Conservation (phyloP, 30 jellyfish, hydroid and myxozoan genomes). For the Pseudorhiza aurosa region DNA sequence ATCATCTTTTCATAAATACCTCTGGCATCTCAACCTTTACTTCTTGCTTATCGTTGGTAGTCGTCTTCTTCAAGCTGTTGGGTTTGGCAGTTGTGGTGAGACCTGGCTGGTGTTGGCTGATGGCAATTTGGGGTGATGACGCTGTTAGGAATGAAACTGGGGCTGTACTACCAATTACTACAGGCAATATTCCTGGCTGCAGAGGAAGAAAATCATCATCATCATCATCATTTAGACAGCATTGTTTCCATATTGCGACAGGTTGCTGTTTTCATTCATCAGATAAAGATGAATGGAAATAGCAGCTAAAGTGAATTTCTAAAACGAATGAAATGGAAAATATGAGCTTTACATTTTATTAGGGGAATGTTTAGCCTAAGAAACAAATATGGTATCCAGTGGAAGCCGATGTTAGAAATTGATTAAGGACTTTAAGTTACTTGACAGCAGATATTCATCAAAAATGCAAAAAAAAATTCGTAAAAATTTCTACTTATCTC, state of each 20-base stretch:
- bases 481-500: too few relatives aligned
- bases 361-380: too few relatives aligned
- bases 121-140: neutral
- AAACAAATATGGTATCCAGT: too few relatives aligned
- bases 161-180: slow-evolving; percentile 30
- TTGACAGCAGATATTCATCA: too few relatives aligned
- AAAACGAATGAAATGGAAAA: too few relatives aligned
- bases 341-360: too few relatives aligned
- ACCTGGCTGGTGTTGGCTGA: slow-evolving; percentile 3
- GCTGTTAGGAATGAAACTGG: slow-evolving; percentile 35
- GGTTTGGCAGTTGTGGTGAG: neutral
- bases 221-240: neutral
- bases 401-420: too few relatives aligned
- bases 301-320: too few relatives aligned
- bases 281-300: too few relatives aligned
- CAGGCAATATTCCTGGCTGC: slow-evolving; percentile 53
- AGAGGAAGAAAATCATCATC: neutral
- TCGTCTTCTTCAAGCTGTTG: neutral
- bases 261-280: neutral
- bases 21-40: slow-evolving; percentile 30
- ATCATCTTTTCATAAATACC: too few relatives aligned
- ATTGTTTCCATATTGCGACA: neutral
- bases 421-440: too few relatives aligned
- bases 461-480: too few relatives aligned
- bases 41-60: neutral